These are phyloP conservation scores for Helobdella robusta DNA, from an alignment of 2,888 invertebrate genomes.

Conservation along the genomic window DNA sequence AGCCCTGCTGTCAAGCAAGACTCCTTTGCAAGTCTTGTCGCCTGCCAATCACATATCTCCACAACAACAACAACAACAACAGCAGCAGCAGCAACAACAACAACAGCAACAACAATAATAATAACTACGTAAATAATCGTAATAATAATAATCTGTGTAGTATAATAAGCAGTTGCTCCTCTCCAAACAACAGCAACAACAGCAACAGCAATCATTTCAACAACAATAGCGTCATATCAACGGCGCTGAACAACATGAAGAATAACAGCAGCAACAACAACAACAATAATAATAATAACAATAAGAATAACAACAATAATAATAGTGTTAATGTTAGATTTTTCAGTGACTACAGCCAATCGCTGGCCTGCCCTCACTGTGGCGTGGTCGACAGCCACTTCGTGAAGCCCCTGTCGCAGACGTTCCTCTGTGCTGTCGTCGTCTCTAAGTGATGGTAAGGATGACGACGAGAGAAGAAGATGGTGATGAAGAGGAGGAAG, in stretches of 20 bases:
- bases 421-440: no score
- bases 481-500: no score
- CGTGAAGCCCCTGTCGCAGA: conserved; percentile 66
- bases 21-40: conserved; percentile 87
- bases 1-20: conserved; percentile 85
- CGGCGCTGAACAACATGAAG: not conserved
- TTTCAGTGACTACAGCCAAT: conserved; percentile 80
- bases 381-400: conserved; percentile 82
- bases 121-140: not conserved
- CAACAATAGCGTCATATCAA: not conserved
- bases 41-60: conserved; percentile 27
- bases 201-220: not conserved
- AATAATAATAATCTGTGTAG: not conserved
- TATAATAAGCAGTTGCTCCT: not conserved
- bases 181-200: not conserved
- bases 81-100: not conserved
- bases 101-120: not conserved
- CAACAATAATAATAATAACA: not conserved
- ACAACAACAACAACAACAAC: no score
- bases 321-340: conserved; percentile 58
- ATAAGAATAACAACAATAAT: not conserved
- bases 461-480: no score
- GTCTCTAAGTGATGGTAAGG: no score
- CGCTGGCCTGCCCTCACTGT: conserved; percentile 82
- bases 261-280: not conserved